phyloP scores from a whole-genome alignment of 2,113 vertebrate species.

The Chrysochloris asiatica region DNA sequence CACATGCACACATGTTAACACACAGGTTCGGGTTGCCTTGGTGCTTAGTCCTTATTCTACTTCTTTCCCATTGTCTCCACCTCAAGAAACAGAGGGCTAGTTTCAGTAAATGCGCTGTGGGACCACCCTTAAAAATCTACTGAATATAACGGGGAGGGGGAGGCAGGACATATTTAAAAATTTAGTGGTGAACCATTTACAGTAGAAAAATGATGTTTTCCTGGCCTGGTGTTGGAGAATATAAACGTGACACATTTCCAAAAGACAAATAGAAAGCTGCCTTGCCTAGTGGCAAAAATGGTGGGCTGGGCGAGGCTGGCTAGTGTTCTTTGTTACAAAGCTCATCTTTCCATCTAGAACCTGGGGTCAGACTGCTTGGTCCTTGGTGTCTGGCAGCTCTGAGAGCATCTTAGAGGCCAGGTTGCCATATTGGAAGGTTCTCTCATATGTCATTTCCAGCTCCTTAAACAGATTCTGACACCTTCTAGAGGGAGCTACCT shows the following conservation, averaged over 20 bases:
- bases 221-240: conserved; percentile 23
- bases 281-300: background rate
- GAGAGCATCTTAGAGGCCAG: background rate
- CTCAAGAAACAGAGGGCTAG: background rate
- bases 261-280: conserved; percentile 2
- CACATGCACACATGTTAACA: background rate
- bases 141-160: background rate
- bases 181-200: conserved; percentile 12
- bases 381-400: background rate
- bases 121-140: background rate
- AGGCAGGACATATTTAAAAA: background rate
- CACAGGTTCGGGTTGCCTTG: background rate
- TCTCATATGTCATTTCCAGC: background rate
- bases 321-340: background rate
- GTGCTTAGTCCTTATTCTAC: conserved; percentile 12
- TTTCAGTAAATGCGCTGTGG: background rate
- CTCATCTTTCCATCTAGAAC: background rate
- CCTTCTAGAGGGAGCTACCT: conserved; percentile 24
- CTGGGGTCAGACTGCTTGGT: background rate
- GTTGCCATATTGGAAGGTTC: background rate
- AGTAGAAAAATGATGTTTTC: background rate
- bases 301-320: background rate
- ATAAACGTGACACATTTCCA: background rate
- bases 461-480: background rate
- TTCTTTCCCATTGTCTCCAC: background rate